Base-by-base conservation (phyloP, 1,140 invertebrate species). In the Paraescarpia echinospica region DNA sequence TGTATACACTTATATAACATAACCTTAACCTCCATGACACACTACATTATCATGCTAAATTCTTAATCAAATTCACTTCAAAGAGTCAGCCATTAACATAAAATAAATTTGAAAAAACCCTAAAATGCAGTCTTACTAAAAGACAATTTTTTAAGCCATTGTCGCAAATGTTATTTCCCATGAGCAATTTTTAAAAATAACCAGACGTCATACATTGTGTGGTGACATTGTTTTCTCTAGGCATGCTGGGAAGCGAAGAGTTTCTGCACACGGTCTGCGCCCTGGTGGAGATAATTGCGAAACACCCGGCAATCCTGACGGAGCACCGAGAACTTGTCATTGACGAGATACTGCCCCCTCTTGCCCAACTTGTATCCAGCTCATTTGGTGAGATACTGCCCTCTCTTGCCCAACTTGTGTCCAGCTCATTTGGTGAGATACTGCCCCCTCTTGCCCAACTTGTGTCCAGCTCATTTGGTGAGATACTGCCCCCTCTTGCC, bases 391-490 rank as follows among this genome's bases (percentile, higher is more conserved):
- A 93, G 93, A n/a, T n/a, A n/a, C n/a, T n/a, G n/a, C n/a, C n/a
- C n/a, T n/a, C n/a, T n/a, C n/a, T n/a, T n/a, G n/a, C n/a, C n/a
- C n/a, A n/a, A n/a, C n/a, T n/a, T n/a, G n/a, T n/a, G n/a, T n/a
- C n/a, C n/a, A 95, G 94, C 93, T 94, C 95, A 90, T 94, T 95
- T 93, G 95, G 96, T 95, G 93, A 93, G 93, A n/a, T n/a, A n/a
- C n/a, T n/a, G n/a, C n/a, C n/a, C n/a, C n/a, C n/a, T n/a, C n/a
- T n/a, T n/a, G n/a, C n/a, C n/a, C n/a, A n/a, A n/a, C n/a, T n/a
- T n/a, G n/a, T n/a, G n/a, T n/a, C n/a, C n/a, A 95, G 94, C 93
- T 94, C 95, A 90, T 94, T 95, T 93, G 95, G 96, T 95, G 93
- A 93, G 93, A n/a, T n/a, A n/a, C n/a, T n/a, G n/a, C n/a, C n/a